phyloP scores from a whole-genome alignment of 92 coral and sea anemone genomes.

The Diadumene lineata region DNA sequence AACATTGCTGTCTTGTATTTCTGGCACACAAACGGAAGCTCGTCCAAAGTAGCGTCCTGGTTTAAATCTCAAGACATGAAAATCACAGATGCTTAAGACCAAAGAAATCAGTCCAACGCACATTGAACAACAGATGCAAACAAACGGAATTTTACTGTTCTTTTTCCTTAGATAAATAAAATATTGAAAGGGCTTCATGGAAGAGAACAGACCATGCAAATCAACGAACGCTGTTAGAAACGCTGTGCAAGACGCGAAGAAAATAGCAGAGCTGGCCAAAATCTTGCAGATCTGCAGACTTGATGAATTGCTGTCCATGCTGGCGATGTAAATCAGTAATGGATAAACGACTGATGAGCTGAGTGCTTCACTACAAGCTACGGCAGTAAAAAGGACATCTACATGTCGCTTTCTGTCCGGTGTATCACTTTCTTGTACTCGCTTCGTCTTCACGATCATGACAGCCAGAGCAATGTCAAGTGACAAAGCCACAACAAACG shows the following conservation, averaged over 20 bases:
- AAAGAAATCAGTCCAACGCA: not conserved
- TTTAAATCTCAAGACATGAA: not conserved
- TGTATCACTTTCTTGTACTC: conserved; percentile 8
- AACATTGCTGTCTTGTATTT: not conserved
- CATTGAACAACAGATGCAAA: not conserved
- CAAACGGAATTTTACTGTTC: conserved; percentile 8
- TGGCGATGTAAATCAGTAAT: not conserved
- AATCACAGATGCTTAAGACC: not conserved
- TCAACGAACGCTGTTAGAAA: not conserved
- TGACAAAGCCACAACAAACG: not conserved
- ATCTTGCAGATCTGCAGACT: not conserved
- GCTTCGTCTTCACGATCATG: conserved; percentile 14
- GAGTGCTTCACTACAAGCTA: conserved; percentile 2
- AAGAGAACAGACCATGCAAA: not conserved
- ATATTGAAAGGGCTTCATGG: not conserved
- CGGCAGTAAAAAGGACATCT: conserved; percentile 20
- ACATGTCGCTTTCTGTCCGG: conserved; percentile 16
- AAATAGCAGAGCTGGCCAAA: conserved; percentile 3
- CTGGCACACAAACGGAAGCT: not conserved
- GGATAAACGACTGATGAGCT: conserved; percentile 19
- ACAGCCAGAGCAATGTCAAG: not conserved
- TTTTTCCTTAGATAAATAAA: not conserved
- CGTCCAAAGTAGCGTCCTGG: not conserved
- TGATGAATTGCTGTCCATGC: not conserved
- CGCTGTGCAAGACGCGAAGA: conserved; percentile 11